A percentile compares a stretch with the other conserved stretches of the same genome.
Conservation (phyloP, 2,888 invertebrate species). For the Oscheius sp. region DNA sequence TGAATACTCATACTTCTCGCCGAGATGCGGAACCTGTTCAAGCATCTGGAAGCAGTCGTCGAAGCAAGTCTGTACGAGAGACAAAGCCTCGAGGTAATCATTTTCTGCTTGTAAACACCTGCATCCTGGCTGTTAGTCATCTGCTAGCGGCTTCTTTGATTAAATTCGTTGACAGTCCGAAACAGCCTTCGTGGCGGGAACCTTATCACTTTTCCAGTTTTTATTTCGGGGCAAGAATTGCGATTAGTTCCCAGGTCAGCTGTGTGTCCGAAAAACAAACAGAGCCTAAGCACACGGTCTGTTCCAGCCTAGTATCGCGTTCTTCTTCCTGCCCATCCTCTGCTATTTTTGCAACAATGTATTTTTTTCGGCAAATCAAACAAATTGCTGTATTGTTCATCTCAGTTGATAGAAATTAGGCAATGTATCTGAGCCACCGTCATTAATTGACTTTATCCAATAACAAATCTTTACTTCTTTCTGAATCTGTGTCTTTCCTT, state of each 20-base stretch:
- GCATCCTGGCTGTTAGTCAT: neutral
- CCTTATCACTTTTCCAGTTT: constrained; percentile 14
- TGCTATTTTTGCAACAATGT: too few species aligned
- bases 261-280: constrained; percentile 6
- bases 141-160: neutral
- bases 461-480: too few species aligned
- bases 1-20: constrained; percentile 12
- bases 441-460: too few species aligned
- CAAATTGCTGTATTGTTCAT: too few species aligned
- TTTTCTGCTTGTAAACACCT: constrained; percentile 1
- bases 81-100: constrained; percentile 14
- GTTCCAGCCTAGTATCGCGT: too few species aligned
- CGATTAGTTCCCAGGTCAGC: constrained; percentile 1
- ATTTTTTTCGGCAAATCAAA: too few species aligned
- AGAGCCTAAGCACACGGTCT: neutral
- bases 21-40: neutral
- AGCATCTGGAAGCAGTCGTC: neutral
- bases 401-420: too few species aligned
- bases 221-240: neutral
- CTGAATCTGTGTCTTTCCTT: constrained; percentile 1
- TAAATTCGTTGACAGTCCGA: neutral
- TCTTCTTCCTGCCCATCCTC: too few species aligned
- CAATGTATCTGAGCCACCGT: neutral
- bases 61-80: constrained; percentile 25
- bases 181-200: neutral